Percentiles rank a stretch among this genome's conserved stretches.
phyloP scores from a whole-genome alignment of 1,140 invertebrate genomes.

The Penaeus japonicus region DNA sequence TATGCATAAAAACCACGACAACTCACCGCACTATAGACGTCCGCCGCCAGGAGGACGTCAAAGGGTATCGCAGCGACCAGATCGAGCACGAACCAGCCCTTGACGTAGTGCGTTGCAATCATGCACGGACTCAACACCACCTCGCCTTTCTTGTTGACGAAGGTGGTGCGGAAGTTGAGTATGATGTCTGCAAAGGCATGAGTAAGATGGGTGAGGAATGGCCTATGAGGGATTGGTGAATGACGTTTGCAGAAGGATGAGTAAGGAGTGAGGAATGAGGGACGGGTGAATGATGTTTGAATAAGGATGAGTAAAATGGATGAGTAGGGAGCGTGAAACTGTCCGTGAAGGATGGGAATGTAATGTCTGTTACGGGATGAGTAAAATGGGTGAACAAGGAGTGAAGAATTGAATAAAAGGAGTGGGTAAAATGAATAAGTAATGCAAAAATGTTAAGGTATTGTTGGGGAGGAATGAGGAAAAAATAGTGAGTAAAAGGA shows the following conservation, averaged over 20 bases:
- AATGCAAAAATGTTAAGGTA: no score
- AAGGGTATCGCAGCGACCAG: conserved; percentile 74
- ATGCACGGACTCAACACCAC: conserved; percentile 91
- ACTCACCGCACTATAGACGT: conserved; percentile 74
- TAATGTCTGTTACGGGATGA: background rate
- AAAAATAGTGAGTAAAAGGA: no score
- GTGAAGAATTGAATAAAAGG: background rate
- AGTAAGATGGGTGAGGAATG: no score
- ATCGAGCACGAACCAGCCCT: conserved; percentile 75
- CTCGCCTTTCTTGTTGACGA: conserved; percentile 98
- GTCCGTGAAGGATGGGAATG: background rate
- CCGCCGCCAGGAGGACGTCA: conserved; percentile 89
- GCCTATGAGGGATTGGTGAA: no score
- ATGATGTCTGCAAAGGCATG: conserved; percentile 65
- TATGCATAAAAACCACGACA: background rate
- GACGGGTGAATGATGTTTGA: conserved; percentile 57
- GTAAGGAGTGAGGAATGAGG: no score
- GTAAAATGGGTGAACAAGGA: no score
- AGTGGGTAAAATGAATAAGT: no score
- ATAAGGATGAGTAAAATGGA: conserved; percentile 58
- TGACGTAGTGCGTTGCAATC: conserved; percentile 80
- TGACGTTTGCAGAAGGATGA: background rate
- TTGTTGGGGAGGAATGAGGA: no score
- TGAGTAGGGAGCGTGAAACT: no score
- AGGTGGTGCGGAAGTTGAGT: conserved; percentile 98